Conservation (phyloP, 2,888 invertebrate species). For the Hermaeophaga mercurialis region DNA sequence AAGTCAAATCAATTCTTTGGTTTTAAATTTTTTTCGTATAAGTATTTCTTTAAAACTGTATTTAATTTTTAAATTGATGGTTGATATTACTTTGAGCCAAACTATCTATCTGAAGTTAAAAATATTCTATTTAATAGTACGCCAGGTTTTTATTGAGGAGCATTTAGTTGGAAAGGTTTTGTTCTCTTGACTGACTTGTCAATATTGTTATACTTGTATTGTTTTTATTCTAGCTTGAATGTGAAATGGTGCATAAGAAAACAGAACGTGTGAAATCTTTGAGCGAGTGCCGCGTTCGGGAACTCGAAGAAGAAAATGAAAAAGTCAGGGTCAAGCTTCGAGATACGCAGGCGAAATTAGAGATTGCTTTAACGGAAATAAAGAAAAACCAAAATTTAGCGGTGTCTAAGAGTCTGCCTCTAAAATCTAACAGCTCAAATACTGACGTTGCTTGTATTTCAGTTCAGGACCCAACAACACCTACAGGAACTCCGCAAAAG, state of each 20-base stretch:
- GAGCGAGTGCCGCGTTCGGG: conserved; percentile 57
- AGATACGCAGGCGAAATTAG: conserved; percentile 51
- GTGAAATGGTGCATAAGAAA: conserved; percentile 41
- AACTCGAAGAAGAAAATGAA: conserved; percentile 57
- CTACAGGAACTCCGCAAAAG: conserved; percentile 50
- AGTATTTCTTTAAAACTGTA: too few relatives aligned
- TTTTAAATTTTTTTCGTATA: too few relatives aligned
- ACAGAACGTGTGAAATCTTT: conserved; percentile 46
- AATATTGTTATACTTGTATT: too few relatives aligned
- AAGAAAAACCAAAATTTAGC: conserved; percentile 51
- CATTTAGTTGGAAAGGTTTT: too few relatives aligned
- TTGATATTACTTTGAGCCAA: too few relatives aligned
- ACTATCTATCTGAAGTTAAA: too few relatives aligned
- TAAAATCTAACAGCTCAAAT: conserved; percentile 42
- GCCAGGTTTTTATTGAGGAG: too few relatives aligned
- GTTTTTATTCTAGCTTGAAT: too few relatives aligned
- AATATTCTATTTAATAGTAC: too few relatives aligned
- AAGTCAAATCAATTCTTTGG: too few relatives aligned
- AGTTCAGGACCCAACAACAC: conserved; percentile 53
- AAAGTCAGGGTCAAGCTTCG: conserved; percentile 46
- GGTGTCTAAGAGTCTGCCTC: conserved; percentile 45
- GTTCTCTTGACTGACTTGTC: too few relatives aligned
- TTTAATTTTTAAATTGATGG: too few relatives aligned
- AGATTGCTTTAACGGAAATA: conserved; percentile 49
- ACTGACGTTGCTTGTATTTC: conserved; percentile 53